A percentile compares a stretch with the other conserved stretches of the same genome.
These are phyloP conservation scores for Coenonympha glycerion DNA, from an alignment of 2,888 invertebrate species.

Conservation along the genomic window DNA sequence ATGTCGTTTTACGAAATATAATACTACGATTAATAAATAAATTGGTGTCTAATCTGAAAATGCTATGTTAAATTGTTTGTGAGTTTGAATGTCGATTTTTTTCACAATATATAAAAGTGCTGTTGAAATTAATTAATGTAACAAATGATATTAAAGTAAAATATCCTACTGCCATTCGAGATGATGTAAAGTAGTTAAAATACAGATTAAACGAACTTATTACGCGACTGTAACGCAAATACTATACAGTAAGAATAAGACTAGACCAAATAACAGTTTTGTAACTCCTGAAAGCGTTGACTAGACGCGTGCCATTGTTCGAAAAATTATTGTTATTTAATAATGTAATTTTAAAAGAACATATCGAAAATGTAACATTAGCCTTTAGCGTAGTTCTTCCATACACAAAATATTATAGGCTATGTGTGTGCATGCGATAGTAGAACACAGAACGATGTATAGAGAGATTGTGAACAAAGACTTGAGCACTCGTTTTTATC, in stretches of 20 bases:
- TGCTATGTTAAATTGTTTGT: neutral
- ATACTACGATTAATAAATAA: slow-evolving; percentile 2
- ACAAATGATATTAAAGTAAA: slow-evolving; percentile 6
- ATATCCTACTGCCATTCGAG: slow-evolving; percentile 11
- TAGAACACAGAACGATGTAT: slow-evolving; percentile 34
- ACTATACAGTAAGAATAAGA: slow-evolving; percentile 14
- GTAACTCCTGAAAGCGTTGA: slow-evolving; percentile 40
- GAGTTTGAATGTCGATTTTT: neutral
- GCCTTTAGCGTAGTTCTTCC: slow-evolving; percentile 75
- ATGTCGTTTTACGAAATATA: slow-evolving; percentile 32
- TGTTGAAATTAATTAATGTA: too few relatives aligned
- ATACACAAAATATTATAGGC: slow-evolving; percentile 52
- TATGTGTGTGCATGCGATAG: slow-evolving; percentile 48
- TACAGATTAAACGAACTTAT: neutral
- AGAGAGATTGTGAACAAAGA: slow-evolving; percentile 33
- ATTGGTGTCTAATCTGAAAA: slow-evolving; percentile 1
- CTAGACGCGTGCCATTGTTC: slow-evolving; percentile 66
- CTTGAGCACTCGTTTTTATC: slow-evolving; percentile 25
- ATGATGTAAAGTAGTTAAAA: neutral
- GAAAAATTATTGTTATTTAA: slow-evolving; percentile 60
- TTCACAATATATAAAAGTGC: neutral
- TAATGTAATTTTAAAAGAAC: slow-evolving; percentile 61
- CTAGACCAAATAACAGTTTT: slow-evolving; percentile 29
- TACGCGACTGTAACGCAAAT: neutral
- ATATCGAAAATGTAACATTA: slow-evolving; percentile 72